Base-by-base conservation (phyloP, 2,797 vertebrate species). In the Anabas testudineus region DNA sequence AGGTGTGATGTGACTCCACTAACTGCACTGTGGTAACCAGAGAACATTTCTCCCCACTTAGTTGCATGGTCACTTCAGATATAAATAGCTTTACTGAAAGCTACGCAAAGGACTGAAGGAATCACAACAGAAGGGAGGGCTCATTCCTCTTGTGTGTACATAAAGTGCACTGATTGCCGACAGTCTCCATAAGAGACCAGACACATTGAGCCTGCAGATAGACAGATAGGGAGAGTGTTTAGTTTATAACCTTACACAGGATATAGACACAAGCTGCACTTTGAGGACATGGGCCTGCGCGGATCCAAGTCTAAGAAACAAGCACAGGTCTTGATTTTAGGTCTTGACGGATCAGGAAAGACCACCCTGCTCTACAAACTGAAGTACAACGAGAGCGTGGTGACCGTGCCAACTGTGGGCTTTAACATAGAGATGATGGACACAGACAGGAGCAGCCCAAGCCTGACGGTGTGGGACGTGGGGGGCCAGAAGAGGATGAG, bases 351-450 rank as follows among this genome's bases (percentile, higher is more conserved):
- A 0, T 91, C 96, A 0, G 97, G 96, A 59, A 98, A 98, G 91
- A 97, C 96, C 49, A 96, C 95, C 0, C 88, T 97, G 56, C 94
- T 98, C 21, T 98, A 96, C 84, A 97, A 93, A 67, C 92, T 98
- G 41, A 97, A 96, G 86, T 93, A 93, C 21, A 65, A 95, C 0
- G 89, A 90, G 80, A 85, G 74, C 4, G 93, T 96, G 74, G 89
- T 94, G 77, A 97, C 96, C 0, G 94, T 95, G 54, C 96, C 96
- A 0, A 97, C 96, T 0, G 91, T 97, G 28, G 97, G 97, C 26
- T 98, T 98, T 86, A 97, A 97, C 0, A 97, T 98, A 73, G 97
- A 98, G 61, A 96, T 94, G 84, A 86, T 99, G 1, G 93, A 97
- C 55, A 87, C 85, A 0, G 83, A 85, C 67, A 91, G 90, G 24